Evolutionary conservation across 2,113 vertebrate genomes (phyloP).

Genomic region (Geothlypis trichas): DNA sequence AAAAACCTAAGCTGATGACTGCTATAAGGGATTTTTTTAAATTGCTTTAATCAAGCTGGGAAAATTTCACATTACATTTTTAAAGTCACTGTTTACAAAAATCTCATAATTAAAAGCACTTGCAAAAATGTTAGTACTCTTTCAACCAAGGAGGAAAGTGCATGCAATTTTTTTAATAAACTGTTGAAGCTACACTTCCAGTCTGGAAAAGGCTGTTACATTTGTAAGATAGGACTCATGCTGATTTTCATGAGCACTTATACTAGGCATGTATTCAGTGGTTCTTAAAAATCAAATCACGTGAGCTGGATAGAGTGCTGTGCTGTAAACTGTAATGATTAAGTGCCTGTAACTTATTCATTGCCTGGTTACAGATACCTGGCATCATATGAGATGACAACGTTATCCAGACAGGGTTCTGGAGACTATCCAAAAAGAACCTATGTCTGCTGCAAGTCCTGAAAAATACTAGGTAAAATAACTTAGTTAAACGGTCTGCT

Average conservation of each 20-base stretch:
- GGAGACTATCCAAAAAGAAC: not conserved
- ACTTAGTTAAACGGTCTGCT: not conserved
- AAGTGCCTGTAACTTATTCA: not conserved
- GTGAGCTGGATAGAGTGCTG: not conserved
- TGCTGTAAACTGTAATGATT: not conserved
- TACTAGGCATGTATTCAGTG: not conserved
- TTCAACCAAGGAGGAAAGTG: not conserved
- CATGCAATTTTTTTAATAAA: not conserved
- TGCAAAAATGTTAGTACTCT: not conserved
- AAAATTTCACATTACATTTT: not conserved
- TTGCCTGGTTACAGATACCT: not conserved
- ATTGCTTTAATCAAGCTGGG: not conserved
- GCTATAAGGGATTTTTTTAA: not conserved
- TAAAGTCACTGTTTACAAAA: not conserved
- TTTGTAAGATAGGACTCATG: not conserved
- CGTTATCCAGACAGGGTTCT: not conserved
- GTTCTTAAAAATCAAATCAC: not conserved
- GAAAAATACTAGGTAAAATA: not conserved
- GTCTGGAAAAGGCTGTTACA: not conserved
- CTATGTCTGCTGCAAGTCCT: not conserved
- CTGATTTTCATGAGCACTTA: not conserved
- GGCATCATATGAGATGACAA: not conserved
- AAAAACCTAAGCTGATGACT: not conserved
- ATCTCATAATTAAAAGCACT: not conserved
- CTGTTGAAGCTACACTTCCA: not conserved